Evolutionary conservation across 2,888 invertebrate species (phyloP).

Genomic region (Mesodorylaimus sp.): DNA sequence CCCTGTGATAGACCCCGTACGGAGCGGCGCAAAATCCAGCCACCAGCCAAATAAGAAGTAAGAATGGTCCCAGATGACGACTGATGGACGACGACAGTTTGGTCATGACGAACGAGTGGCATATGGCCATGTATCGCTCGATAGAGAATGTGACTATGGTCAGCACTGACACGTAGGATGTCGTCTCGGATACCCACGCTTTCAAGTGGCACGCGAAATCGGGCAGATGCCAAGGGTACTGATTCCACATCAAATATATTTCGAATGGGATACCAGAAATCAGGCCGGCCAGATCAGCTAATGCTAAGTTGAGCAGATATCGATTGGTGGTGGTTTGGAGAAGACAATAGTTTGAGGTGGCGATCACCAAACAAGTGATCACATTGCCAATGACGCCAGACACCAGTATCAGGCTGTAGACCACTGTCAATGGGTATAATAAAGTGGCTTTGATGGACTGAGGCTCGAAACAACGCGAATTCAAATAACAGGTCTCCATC

Average conservation of each 20-base stretch:
- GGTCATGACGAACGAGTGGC: conserved; percentile 16
- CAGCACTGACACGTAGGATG: conserved; percentile 18
- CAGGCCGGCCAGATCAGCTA: conserved; percentile 18
- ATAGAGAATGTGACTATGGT: conserved; percentile 19
- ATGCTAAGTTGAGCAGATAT: conserved; percentile 18
- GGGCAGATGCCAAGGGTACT: conserved; percentile 20
- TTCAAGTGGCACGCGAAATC: conserved; percentile 19
- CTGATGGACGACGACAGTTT: conserved; percentile 14
- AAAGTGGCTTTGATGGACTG: neutral
- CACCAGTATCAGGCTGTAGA: conserved; percentile 15
- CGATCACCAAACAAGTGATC: conserved; percentile 13
- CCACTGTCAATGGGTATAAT: conserved; percentile 14
- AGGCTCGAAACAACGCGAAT: neutral
- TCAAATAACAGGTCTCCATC: conserved; percentile 1
- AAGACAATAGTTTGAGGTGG: too few species aligned
- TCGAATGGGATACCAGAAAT: conserved; percentile 19
- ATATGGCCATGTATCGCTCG: conserved; percentile 20
- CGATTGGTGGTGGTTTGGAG: too few species aligned
- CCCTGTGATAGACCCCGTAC: conserved; percentile 17
- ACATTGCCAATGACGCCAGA: conserved; percentile 18
- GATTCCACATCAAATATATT: conserved; percentile 17
- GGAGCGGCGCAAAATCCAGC: conserved; percentile 17
- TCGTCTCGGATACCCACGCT: conserved; percentile 18
- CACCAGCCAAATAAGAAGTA: conserved; percentile 16
- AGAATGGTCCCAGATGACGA: conserved; percentile 9